Evolutionary conservation across 2,888 invertebrate genomes (phyloP), one percentile per base, ranked within the genome.

Genomic region (Cantharis rufa): DNA sequence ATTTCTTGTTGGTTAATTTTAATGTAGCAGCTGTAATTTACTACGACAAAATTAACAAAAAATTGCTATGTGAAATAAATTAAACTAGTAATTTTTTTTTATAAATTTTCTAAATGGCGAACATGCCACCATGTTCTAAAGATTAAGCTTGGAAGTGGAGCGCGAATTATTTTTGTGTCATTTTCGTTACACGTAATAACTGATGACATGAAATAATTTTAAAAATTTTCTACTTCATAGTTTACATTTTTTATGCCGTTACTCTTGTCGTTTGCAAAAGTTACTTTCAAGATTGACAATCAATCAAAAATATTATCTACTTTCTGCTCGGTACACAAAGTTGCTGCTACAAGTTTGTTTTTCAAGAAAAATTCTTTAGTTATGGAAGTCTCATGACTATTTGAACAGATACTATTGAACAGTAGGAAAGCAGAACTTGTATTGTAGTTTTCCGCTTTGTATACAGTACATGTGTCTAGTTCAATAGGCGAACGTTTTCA

Each of bases 401-500:
- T 74, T 74, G 70, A 74, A 70, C 69, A 73, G 74, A 28, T 62
- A 48, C n/a, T 64, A 63, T 63, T 63, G 74, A 74, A 70, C 69
- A 16, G 74, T 74, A 64, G 68, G 61, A 70, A 70, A 70, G 48
- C 18, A 70, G 48, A 70, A 18, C 10, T 70, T 15, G 61, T n/a
- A 18, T 70, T 70, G 32, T 48, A 15, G 61, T 72, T 62, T 18
- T 72, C 24, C 71, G 18, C 62, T 74, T 68, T 71, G 71, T 69
- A 66, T 66, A 74, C 74, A 78, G 75, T 72, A 70, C 75, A 76
- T 71, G 76, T 74, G 76, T 70, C 69, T 76, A 69, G 74, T 64
- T 74, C 78, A 69, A 76, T 76, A 76, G 76, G 28, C 69, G 62
- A 71, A 66, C 71, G 76, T 74, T 77, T 77, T 77, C 62, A 73